These are phyloP conservation scores for Puffinus mauretanicus DNA, from an alignment of 2,113 vertebrate genomes.

Conservation along the genomic window DNA sequence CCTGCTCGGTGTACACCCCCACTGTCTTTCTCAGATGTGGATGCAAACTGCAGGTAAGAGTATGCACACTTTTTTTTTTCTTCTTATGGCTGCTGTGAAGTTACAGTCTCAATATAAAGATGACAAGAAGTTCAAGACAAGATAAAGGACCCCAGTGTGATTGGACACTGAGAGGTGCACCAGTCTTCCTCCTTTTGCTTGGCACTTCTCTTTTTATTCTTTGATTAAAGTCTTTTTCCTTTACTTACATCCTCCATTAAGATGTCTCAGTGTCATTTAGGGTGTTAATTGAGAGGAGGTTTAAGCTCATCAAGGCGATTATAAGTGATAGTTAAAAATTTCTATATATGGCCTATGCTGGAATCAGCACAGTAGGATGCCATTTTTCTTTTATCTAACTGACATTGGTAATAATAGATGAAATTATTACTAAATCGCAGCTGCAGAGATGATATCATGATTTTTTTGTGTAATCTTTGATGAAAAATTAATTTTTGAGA, in stretches of 20 bases:
- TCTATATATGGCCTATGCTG: conserved; percentile 90
- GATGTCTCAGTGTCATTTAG: conserved; percentile 88
- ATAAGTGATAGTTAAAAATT: conserved; percentile 95
- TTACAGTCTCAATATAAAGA: neutral
- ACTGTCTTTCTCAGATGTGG: neutral
- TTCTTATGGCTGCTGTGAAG: neutral
- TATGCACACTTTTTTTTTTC: neutral
- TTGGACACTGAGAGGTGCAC: conserved; percentile 48
- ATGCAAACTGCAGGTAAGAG: conserved; percentile 17
- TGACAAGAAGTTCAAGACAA: conserved; percentile 28
- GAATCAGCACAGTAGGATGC: conserved; percentile 85
- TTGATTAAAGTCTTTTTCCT: conserved; percentile 80
- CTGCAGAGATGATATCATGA: conserved; percentile 91
- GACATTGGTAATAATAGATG: conserved; percentile 92
- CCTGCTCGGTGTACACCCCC: neutral
- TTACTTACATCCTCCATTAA: conserved; percentile 91
- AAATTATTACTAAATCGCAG: conserved; percentile 92
- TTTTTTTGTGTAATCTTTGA: conserved; percentile 83
- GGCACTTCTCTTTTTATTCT: conserved; percentile 70
- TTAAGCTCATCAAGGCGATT: conserved; percentile 95
- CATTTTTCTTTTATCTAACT: conserved; percentile 91
- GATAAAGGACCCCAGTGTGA: conserved; percentile 30
- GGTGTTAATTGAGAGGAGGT: conserved; percentile 96
- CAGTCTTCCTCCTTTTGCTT: conserved; percentile 21
- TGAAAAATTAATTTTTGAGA: conserved; percentile 85